Percentiles rank a stretch among this genome's conserved stretches.
Evolutionary conservation across 2,888 invertebrate species (phyloP).

Genomic region (Lutraria lutraria): DNA sequence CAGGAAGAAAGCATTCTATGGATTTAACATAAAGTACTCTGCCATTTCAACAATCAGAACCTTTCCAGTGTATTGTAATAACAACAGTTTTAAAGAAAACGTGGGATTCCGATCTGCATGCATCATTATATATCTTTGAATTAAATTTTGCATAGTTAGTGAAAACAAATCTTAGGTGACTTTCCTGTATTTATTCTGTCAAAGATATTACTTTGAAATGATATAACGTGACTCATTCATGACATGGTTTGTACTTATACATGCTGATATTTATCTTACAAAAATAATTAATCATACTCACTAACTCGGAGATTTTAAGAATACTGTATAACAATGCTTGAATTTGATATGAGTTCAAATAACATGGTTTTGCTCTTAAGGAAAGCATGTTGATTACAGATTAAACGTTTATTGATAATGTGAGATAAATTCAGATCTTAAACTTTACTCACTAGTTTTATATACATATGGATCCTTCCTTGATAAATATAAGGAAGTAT

Average conservation of each 20-base stretch:
- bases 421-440: neutral
- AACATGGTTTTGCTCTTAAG: slow-evolving; percentile 20
- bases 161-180: neutral
- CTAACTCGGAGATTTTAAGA: neutral
- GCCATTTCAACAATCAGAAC: no score
- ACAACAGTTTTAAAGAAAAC: no score
- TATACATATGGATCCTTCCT: neutral
- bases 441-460: neutral
- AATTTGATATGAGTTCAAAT: slow-evolving; percentile 3
- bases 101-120: neutral
- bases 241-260: neutral
- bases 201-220: neutral
- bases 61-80: no score
- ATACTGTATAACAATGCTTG: neutral
- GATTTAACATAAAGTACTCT: no score
- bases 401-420: neutral
- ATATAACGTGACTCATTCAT: neutral
- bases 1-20: no score
- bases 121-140: neutral
- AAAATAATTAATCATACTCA: slow-evolving; percentile 9
- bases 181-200: neutral
- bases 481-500: neutral
- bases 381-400: slow-evolving; percentile 14
- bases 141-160: neutral
- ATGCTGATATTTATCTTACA: slow-evolving; percentile 1